These are phyloP conservation scores for Drosophila acutilabella DNA, from an alignment of 2,888 invertebrate genomes.

Conservation along the genomic window DNA sequence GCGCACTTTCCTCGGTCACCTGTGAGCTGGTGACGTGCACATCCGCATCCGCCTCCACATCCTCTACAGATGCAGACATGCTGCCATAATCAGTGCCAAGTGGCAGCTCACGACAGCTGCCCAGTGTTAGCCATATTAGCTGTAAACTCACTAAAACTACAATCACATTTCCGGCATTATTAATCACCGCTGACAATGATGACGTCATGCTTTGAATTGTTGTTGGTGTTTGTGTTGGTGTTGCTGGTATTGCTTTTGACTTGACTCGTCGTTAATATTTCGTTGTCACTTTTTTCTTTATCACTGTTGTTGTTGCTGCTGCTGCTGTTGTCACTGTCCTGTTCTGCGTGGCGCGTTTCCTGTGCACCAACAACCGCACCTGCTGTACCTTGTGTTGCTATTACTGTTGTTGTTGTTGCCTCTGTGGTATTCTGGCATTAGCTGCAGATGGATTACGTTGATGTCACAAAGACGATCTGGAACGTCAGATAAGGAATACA, in stretches of 20 bases:
- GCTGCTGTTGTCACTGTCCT: constrained; percentile 26
- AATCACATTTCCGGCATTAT: constrained; percentile 75
- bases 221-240: constrained; percentile 23
- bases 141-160: constrained; percentile 63
- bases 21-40: constrained; percentile 48
- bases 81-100: constrained; percentile 61
- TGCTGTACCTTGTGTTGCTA: constrained; percentile 27
- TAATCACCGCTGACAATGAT: constrained; percentile 59
- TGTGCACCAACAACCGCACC: constrained; percentile 53
- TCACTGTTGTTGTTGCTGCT: constrained; percentile 19
- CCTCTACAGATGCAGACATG: constrained; percentile 63
- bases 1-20: constrained; percentile 56
- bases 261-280: constrained; percentile 63
- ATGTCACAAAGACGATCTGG: constrained; percentile 61
- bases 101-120: constrained; percentile 53
- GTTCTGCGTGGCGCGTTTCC: constrained; percentile 61
- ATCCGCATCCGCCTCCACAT: constrained; percentile 65
- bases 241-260: constrained; percentile 12
- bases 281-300: constrained; percentile 57
- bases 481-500: constrained; percentile 69
- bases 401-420: constrained; percentile 21
- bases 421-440: constrained; percentile 58
- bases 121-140: constrained; percentile 57
- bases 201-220: constrained; percentile 48
- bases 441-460: constrained; percentile 58